Base-by-base conservation (phyloP, 2,888 invertebrate species). In the Acleris cristana region DNA sequence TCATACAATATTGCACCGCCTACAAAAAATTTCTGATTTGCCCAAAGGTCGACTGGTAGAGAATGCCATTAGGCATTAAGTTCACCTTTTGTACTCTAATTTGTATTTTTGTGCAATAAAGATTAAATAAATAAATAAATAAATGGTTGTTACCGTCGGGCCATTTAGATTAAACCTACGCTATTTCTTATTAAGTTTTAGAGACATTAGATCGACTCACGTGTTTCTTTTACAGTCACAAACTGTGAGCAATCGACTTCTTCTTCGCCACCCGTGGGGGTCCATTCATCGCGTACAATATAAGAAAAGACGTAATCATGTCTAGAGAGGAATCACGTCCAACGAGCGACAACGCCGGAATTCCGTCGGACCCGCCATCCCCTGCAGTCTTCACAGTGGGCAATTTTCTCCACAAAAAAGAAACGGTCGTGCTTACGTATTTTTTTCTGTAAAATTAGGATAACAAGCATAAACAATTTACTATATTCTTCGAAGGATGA, bases 231-330 rank as follows among this genome's bases (percentile, higher is more conserved):
- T 71, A 62, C 62, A 79, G 79, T 84, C 86, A 85, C 86, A 86
- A 84, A 80, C 81, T 74, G 75, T 75, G 76, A 81, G 81, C 85
- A 85, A 87, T 86, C 86, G 84, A 86, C 84, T 87, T 80, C 84
- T 87, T 80, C 80, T 82, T 80, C 82, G 82, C 81, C 80, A 79
- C 75, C 74, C 75, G 73, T 78, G 77, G 71, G 74, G 78, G 75
- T 79, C 85, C 78, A 89, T 90, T 90, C 88, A 89, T 83, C 80
- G 80, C 80, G 70, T 79, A 88, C 88, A 89, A 87, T 89, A 84
- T 89, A 89, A 88, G 86, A 88, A 89, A 89, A 89, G 88, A 81
- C 83, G 88, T 87, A 90, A 91, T 87, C 85, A 85, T 87, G 86
- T 82, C 88, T 83, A 76, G 81, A 83, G 83, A 85, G 81, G 84